phyloP scores from a whole-genome alignment of 2,797 vertebrate genomes.

The Argyrosomus regius region DNA sequence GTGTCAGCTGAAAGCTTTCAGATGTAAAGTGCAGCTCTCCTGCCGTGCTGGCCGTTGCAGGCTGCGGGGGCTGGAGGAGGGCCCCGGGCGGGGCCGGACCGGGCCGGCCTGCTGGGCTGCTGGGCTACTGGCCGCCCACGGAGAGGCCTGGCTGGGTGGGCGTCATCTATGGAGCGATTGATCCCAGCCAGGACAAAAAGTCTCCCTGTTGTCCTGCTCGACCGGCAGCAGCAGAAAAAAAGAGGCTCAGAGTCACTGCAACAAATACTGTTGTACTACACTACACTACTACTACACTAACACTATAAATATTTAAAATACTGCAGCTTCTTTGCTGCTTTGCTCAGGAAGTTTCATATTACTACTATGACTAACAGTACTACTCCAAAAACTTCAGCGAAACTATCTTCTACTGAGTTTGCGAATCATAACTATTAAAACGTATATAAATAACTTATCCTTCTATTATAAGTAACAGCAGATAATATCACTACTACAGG shows the following conservation, averaged over 20 bases:
- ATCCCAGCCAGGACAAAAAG: conserved; percentile 76
- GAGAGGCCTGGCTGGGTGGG: conserved; percentile 74
- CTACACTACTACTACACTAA: neutral
- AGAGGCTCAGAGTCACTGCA: conserved; percentile 17
- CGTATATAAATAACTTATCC: neutral
- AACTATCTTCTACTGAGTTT: neutral
- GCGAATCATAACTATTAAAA: neutral
- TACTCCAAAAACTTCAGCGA: too few relatives aligned
- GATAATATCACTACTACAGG: neutral
- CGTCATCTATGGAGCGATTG: conserved; percentile 82
- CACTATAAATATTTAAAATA: neutral
- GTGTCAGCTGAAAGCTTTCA: conserved; percentile 53
- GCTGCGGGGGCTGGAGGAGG: conserved; percentile 69
- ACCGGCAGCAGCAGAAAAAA: conserved; percentile 28
- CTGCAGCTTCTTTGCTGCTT: too few relatives aligned
- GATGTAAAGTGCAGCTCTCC: conserved; percentile 54
- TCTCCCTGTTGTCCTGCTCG: conserved; percentile 68
- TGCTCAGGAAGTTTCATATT: neutral
- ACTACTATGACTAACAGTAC: neutral
- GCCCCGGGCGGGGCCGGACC: conserved; percentile 47
- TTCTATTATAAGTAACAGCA: neutral
- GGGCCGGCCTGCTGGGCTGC: conserved; percentile 57
- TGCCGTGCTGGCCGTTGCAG: conserved; percentile 47
- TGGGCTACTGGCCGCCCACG: conserved; percentile 71
- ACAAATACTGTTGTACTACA: neutral